Conservation (phyloP, 2,797 vertebrate species). For the Ptychadena robeensis region DNA sequence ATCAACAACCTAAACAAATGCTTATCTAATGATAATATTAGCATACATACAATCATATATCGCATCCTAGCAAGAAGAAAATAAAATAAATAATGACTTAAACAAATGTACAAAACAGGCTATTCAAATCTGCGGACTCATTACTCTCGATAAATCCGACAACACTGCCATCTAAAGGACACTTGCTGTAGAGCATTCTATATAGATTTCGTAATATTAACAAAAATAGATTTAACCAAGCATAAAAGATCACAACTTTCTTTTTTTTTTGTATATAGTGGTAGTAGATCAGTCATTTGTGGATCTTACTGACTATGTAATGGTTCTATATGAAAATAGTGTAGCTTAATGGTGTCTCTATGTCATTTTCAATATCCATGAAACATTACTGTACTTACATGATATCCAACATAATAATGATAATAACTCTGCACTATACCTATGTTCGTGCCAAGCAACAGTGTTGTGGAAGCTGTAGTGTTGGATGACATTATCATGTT, state of each 20-base stretch:
- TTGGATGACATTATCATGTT: neutral
- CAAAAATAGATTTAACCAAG: conserved; percentile 18
- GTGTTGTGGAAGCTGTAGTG: neutral
- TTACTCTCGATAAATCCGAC: conserved; percentile 10
- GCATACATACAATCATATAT: conserved; percentile 11
- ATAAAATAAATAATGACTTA: conserved; percentile 32
- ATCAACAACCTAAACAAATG: neutral
- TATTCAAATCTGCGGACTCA: conserved; percentile 30
- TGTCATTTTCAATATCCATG: neutral
- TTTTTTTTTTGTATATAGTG: neutral
- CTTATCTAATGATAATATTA: neutral
- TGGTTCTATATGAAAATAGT: neutral
- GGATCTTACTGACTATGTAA: neutral
- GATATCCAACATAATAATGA: neutral
- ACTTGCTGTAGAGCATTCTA: conserved; percentile 33
- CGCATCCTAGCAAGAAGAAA: conserved; percentile 10
- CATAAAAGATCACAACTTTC: conserved; percentile 5
- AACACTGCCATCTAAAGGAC: conserved; percentile 52
- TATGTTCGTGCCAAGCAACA: neutral
- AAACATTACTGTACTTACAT: neutral
- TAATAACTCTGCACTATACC: neutral
- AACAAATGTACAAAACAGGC: conserved; percentile 16
- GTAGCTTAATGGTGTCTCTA: neutral
- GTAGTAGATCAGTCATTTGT: conserved; percentile 13
- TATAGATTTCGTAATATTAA: neutral